Evolutionary conservation across 2,888 invertebrate species (phyloP).

Genomic region (Caenorhabditis virilis): DNA sequence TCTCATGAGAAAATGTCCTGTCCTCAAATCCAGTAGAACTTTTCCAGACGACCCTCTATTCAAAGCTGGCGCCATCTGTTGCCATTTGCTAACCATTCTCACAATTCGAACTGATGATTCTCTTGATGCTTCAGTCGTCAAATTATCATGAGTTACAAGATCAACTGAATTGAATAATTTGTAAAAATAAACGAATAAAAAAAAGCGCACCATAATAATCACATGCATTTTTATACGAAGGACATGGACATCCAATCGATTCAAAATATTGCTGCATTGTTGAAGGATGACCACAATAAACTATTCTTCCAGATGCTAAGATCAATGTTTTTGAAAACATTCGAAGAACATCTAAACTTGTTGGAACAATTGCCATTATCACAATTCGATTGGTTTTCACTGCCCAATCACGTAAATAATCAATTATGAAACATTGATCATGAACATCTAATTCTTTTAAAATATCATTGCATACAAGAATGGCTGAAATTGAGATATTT

Average conservation of each 20-base stretch:
- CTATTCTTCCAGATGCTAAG: constrained; percentile 86
- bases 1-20: constrained; percentile 5
- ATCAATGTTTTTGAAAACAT: constrained; percentile 86
- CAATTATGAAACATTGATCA: constrained; percentile 91
- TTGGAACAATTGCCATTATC: constrained; percentile 87
- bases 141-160: constrained; percentile 87
- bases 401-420: constrained; percentile 90
- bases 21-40: constrained; percentile 22
- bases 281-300: constrained; percentile 86
- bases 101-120: constrained; percentile 92
- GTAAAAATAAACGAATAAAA: neutral
- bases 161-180: constrained; percentile 78
- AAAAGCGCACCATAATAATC: constrained; percentile 90
- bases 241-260: constrained; percentile 88
- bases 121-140: constrained; percentile 89
- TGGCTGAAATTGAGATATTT: constrained; percentile 71
- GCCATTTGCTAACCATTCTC: constrained; percentile 81
- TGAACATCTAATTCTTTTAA: constrained; percentile 89
- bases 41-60: constrained; percentile 21
- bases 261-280: constrained; percentile 85
- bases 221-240: constrained; percentile 92
- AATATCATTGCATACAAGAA: constrained; percentile 86
- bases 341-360: constrained; percentile 91
- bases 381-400: constrained; percentile 77
- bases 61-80: constrained; percentile 11